These are phyloP conservation scores for Tinamus major DNA, from an alignment of 2,797 vertebrate species.

Conservation along the genomic window DNA sequence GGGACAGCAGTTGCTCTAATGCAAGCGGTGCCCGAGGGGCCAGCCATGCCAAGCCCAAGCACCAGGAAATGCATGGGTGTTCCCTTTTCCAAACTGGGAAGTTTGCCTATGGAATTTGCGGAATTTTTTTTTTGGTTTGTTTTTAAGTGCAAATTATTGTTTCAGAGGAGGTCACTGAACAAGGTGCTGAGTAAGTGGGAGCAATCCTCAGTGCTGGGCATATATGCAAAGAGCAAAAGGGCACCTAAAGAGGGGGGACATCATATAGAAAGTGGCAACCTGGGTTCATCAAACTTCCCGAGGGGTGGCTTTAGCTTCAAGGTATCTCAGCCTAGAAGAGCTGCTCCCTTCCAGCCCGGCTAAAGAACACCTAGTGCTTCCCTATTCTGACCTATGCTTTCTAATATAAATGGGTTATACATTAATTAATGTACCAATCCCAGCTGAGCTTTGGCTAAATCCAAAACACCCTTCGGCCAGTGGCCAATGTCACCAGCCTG, in stretches of 20 bases:
- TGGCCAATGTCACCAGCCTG: background rate
- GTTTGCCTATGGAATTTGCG: background rate
- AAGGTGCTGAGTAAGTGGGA: background rate
- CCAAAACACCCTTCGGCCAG: background rate
- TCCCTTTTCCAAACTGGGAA: background rate
- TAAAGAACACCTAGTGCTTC: background rate
- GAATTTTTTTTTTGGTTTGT: background rate
- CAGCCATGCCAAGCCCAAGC: background rate
- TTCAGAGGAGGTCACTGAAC: background rate
- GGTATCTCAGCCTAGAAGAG: background rate
- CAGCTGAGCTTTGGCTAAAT: background rate
- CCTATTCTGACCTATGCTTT: background rate
- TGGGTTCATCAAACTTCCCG: background rate
- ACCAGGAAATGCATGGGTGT: background rate
- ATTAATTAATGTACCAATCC: background rate
- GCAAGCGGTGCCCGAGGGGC: background rate
- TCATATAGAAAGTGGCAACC: rapidly evolving
- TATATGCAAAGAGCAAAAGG: background rate
- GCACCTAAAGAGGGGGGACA: background rate
- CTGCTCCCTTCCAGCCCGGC: background rate
- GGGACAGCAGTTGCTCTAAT: background rate
- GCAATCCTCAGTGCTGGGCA: background rate
- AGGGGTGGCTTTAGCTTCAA: background rate
- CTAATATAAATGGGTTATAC: background rate
- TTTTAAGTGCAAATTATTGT: background rate